Evolutionary conservation across 2,797 vertebrate species (phyloP), one percentile per base, ranked within the genome.

Genomic region (Anguilla anguilla): DNA sequence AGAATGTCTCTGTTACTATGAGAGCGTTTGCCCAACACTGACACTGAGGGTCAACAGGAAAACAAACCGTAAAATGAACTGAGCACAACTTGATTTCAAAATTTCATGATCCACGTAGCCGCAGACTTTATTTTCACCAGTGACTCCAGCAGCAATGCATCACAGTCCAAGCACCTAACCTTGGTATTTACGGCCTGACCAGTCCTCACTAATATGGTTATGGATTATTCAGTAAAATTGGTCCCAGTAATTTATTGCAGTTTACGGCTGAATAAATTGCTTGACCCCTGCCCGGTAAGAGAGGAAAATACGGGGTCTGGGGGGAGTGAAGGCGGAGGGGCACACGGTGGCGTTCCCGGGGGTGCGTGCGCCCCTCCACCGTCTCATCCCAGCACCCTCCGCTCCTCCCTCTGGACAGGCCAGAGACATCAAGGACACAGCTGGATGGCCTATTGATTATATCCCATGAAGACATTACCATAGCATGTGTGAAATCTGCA

Each of bases 151-250:
- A 91, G 93, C 89, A 91, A 92, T 91, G 92, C 92, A 91, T 95
- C 94, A 92, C 83, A n/a, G 84, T 88, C 89, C 90, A 89, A 90
- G 87, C 92, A 91, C 91, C 91, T 84, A 90, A 91, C 89, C 74
- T 86, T 92, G 92, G 93, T 95, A 93, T 96, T 96, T 96, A 96
- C 93, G 90, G 90, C 92, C 92, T 72, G 87, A 90, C 88, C 92
- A 89, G 89, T 89, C 88, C 43, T 72, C 92, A 93, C 94, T 93
- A 93, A 94, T 95, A 93, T 95, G 92, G 91, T 93, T 94, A 97
- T 96, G 92, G 97, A 97, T 97, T 97, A 95, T 93, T 93, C 96
- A 91, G 95, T 96, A 96, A 96, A 97, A 96, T 93, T 93, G 93
- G 93, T 94, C 95, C 91, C 93, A 92, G 91, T 92, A 95, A 96